These are phyloP conservation scores for Hermaeophaga mercurialis DNA, from an alignment of 2,888 invertebrate genomes.

Conservation along the genomic window DNA sequence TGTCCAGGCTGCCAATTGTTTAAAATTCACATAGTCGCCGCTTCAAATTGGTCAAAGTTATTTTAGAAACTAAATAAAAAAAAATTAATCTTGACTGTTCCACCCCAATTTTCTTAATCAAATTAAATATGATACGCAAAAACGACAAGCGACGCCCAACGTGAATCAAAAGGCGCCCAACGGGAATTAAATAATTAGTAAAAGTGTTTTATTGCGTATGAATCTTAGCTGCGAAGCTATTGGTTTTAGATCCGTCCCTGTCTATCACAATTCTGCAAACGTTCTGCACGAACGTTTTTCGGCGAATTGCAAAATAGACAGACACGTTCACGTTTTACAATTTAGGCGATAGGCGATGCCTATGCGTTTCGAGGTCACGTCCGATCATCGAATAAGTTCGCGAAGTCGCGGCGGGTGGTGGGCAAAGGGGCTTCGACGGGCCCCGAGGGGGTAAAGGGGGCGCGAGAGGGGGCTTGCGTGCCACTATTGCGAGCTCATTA, in stretches of 20 bases:
- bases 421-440: conserved; percentile 7
- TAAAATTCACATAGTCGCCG: too few relatives aligned
- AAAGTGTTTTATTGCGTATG: too few relatives aligned
- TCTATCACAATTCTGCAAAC: conserved; percentile 12
- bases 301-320: conserved; percentile 34
- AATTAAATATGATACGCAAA: too few relatives aligned
- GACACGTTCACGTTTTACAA: conserved; percentile 35
- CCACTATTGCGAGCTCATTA: conserved; percentile 36
- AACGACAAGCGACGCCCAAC: too few relatives aligned
- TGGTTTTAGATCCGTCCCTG: conserved; percentile 19
- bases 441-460: conserved; percentile 17
- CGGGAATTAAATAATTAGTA: too few relatives aligned
- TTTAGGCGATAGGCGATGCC: conserved; percentile 38
- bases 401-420: conserved; percentile 14
- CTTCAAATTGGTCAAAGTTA: too few relatives aligned
- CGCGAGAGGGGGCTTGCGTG: conserved; percentile 33
- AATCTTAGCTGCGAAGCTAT: too few relatives aligned
- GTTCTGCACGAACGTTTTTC: conserved; percentile 33
- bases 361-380: conserved; percentile 46
- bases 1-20: too few relatives aligned
- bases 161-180: too few relatives aligned
- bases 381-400: conserved; percentile 36
- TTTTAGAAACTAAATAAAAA: too few relatives aligned
- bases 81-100: too few relatives aligned
- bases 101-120: too few relatives aligned